Percentiles rank a stretch among this genome's conserved stretches.
Conservation (phyloP, 2,113 vertebrate species). For the Eolophus roseicapilla region DNA sequence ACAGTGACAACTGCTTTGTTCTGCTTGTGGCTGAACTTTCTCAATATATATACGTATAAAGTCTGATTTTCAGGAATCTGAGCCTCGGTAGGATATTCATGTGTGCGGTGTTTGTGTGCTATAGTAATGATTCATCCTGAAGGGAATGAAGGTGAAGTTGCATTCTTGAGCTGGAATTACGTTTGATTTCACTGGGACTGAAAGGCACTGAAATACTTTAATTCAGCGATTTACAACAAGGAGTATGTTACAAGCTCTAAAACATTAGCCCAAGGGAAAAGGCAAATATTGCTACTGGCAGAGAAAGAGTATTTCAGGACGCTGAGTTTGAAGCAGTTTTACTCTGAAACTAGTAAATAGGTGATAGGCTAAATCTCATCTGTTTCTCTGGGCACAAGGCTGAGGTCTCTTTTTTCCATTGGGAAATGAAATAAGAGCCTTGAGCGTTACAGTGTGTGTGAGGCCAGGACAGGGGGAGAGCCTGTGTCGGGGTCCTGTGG, state of each 20-base stretch:
- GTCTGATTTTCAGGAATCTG: background rate
- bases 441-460: background rate
- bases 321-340: background rate
- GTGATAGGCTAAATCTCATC: conserved; percentile 8
- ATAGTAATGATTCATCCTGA: background rate
- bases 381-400: background rate
- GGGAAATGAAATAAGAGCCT: background rate
- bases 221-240: background rate
- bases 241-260: background rate
- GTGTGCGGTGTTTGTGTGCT: background rate
- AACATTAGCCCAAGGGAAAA: background rate
- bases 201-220: background rate
- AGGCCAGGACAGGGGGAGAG: background rate
- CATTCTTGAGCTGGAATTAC: background rate
- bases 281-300: background rate
- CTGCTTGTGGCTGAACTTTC: background rate
- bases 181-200: background rate
- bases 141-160: background rate
- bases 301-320: background rate
- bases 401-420: background rate
- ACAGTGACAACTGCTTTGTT: background rate
- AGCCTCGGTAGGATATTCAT: background rate
- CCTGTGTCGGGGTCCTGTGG: accelerated
- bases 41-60: background rate
- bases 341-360: background rate